Conservation (phyloP, 2,888 invertebrate species). For the Drosophila ustulata region DNA sequence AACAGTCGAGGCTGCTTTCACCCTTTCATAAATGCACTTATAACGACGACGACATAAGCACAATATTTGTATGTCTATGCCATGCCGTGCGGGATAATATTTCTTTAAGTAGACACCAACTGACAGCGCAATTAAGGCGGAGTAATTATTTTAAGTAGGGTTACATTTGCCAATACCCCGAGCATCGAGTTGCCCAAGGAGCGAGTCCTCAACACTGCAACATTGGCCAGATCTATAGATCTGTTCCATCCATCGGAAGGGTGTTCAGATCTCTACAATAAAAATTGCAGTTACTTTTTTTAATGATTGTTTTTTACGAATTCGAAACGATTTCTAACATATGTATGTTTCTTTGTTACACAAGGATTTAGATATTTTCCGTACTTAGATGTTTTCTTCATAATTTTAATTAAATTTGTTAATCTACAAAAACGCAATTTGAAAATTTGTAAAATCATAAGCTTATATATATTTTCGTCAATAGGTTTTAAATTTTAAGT, state of each 20-base stretch:
- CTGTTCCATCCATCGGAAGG: conserved; percentile 2
- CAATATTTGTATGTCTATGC: conserved; percentile 65
- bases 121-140: conserved; percentile 81
- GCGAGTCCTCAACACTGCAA: conserved; percentile 17
- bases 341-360: background rate
- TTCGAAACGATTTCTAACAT: background rate
- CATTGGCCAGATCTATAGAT: conserved; percentile 19
- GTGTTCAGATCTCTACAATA: background rate
- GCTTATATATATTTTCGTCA: no score
- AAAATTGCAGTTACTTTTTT: conserved; percentile 6
- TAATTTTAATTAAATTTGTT: background rate
- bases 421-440: no score
- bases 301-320: background rate
- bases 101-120: conserved; percentile 80
- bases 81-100: conserved; percentile 72
- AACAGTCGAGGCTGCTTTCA: conserved; percentile 34
- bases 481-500: no score
- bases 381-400: background rate
- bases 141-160: conserved; percentile 81
- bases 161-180: conserved; percentile 72
- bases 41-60: conserved; percentile 38
- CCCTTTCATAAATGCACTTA: conserved; percentile 53
- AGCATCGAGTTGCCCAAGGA: conserved; percentile 35
- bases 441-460: no score
- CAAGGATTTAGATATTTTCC: background rate